A percentile compares a stretch with the other conserved stretches of the same genome.
Conservation (phyloP, 2,888 invertebrate genomes). For the Phalera bucephala region DNA sequence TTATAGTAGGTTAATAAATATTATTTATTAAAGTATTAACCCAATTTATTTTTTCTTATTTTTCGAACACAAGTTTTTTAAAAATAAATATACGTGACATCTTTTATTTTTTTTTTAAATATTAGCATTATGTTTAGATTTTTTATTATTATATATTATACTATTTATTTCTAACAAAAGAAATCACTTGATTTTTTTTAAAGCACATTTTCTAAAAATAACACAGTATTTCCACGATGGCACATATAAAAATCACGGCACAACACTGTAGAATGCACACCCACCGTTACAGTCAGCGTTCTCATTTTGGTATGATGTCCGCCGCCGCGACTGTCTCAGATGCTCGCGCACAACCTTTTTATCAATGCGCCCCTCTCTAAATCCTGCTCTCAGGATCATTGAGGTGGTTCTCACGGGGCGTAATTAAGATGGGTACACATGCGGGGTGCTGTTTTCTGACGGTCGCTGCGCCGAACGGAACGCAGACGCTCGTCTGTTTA, state of each 20-base stretch:
- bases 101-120: too few relatives aligned
- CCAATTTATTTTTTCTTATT: too few relatives aligned
- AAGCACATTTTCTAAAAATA: background rate
- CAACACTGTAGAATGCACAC: constrained; percentile 43
- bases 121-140: too few relatives aligned
- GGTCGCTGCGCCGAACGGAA: background rate
- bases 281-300: constrained; percentile 70
- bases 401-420: background rate
- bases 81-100: too few relatives aligned
- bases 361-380: constrained; percentile 63
- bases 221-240: background rate
- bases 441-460: background rate
- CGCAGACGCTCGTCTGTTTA: background rate
- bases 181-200: too few relatives aligned
- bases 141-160: too few relatives aligned
- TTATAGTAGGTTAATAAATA: too few relatives aligned
- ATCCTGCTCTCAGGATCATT: constrained; percentile 7
- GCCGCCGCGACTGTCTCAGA: constrained; percentile 58
- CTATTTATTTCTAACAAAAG: too few relatives aligned
- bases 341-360: constrained; percentile 49
- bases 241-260: constrained; percentile 28
- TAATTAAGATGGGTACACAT: constrained; percentile 1
- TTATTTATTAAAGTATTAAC: too few relatives aligned
- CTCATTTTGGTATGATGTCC: constrained; percentile 65
- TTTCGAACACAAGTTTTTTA: too few relatives aligned